phyloP scores from a whole-genome alignment of 2,888 invertebrate genomes.

The Cephus nigrinus region DNA sequence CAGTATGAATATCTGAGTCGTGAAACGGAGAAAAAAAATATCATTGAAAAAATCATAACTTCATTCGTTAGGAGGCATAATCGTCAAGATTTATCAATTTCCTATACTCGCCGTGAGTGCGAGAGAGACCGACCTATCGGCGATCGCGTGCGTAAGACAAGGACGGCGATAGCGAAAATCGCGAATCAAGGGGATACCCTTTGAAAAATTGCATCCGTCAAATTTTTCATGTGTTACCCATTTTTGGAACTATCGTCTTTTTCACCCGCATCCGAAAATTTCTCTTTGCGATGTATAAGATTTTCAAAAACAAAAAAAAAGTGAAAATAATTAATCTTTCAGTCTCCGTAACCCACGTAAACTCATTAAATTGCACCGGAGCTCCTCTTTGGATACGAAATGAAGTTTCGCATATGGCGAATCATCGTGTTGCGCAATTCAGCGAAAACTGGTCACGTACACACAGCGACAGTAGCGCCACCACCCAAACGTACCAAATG shows the following conservation, averaged over 20 bases:
- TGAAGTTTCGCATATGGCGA: not conserved
- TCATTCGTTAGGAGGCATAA: not conserved
- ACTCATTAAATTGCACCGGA: not conserved
- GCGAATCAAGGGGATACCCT: not conserved
- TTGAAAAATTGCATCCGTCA: not conserved
- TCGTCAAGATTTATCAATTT: not conserved
- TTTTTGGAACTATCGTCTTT: not conserved
- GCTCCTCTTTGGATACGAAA: not conserved
- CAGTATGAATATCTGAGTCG: not conserved
- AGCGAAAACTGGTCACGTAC: no score
- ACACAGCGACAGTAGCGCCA: no score
- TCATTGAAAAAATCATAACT: not conserved
- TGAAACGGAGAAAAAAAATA: not conserved
- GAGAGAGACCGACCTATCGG: not conserved
- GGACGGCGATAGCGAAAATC: not conserved
- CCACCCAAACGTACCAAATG: no score
- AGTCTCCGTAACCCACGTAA: not conserved
- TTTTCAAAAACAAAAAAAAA: no score
- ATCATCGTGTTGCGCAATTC: not conserved
- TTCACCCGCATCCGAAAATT: no score
- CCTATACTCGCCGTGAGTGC: not conserved
- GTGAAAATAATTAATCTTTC: not conserved
- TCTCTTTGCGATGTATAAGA: no score
- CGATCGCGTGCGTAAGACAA: not conserved
- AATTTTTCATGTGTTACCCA: not conserved